phyloP scores from a whole-genome alignment of 2,888 invertebrate species.

The Allophyes oxyacanthae region DNA sequence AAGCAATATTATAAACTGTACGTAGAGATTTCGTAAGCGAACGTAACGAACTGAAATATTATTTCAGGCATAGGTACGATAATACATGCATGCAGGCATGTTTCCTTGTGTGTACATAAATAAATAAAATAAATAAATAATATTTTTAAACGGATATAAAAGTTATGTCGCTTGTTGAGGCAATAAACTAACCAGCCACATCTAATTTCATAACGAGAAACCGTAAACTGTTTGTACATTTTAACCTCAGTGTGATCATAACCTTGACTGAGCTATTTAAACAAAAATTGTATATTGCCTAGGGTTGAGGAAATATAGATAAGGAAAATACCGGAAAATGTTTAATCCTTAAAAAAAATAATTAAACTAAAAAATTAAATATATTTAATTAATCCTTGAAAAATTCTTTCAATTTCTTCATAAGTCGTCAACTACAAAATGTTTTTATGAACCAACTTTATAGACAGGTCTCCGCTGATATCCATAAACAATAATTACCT shows the following conservation, averaged over 20 bases:
- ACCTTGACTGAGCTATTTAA: slow-evolving; percentile 42
- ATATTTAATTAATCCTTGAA: no score
- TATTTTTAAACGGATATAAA: slow-evolving; percentile 44
- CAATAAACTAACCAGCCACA: slow-evolving; percentile 39
- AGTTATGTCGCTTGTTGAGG: slow-evolving; percentile 37
- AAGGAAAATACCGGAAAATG: neutral
- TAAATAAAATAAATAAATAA: no score
- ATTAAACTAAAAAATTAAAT: no score
- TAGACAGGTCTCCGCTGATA: slow-evolving; percentile 2
- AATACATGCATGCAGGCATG: no score
- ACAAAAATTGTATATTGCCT: slow-evolving; percentile 17
- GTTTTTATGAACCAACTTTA: neutral
- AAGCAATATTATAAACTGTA: no score
- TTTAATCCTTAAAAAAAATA: no score
- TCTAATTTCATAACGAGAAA: slow-evolving; percentile 38
- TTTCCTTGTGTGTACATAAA: no score
- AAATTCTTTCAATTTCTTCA: no score
- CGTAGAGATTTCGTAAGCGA: no score
- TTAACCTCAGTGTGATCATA: slow-evolving; percentile 38
- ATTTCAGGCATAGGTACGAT: slow-evolving; percentile 48
- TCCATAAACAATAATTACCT: slow-evolving; percentile 29
- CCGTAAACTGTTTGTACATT: slow-evolving; percentile 48
- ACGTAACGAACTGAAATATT: slow-evolving; percentile 17
- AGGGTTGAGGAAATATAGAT: neutral
- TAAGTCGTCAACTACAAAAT: no score